Evolutionary conservation across 64 coral and sea anemone species (phyloP).

Genomic region (Astreopora myriophthalma): DNA sequence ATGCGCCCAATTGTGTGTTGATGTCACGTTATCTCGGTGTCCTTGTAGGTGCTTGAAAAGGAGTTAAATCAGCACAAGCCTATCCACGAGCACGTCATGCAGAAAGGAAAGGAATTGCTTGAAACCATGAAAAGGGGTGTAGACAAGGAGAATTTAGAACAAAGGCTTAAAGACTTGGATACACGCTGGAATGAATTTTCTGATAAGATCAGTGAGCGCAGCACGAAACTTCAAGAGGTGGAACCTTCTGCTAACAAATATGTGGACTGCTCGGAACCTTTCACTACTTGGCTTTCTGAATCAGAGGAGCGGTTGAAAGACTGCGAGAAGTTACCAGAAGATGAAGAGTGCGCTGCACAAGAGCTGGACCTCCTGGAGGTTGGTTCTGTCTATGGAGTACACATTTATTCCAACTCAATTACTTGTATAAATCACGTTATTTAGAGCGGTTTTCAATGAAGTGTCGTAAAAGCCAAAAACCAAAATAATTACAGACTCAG

Average conservation of each 20-base stretch:
- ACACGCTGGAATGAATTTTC: conserved; percentile 66
- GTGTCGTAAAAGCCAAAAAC: too few species aligned
- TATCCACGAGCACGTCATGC: conserved; percentile 73
- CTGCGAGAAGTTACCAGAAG: conserved; percentile 79
- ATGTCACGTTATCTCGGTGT: not conserved
- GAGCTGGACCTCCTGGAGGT: conserved; percentile 70
- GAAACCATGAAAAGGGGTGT: conserved; percentile 62
- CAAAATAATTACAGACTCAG: too few species aligned
- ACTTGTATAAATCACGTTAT: too few species aligned
- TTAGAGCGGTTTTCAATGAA: too few species aligned
- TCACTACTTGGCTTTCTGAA: conserved; percentile 77
- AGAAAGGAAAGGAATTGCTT: conserved; percentile 69
- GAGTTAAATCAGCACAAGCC: conserved; percentile 63
- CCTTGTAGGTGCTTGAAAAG: conserved; percentile 8
- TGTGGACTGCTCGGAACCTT: conserved; percentile 54
- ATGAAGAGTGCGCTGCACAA: conserved; percentile 73
- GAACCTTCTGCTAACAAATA: conserved; percentile 77
- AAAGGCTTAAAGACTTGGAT: conserved; percentile 56
- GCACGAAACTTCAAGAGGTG: conserved; percentile 59
- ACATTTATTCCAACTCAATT: too few species aligned
- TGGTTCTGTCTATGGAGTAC: too few species aligned
- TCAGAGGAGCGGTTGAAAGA: conserved; percentile 75
- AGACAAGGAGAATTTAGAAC: conserved; percentile 78
- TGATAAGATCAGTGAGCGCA: conserved; percentile 40
- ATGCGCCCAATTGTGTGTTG: too few species aligned